Percentiles rank a stretch among this genome's conserved stretches.
phyloP scores from a whole-genome alignment of 2,113 vertebrate genomes.

The Callorhinus ursinus region DNA sequence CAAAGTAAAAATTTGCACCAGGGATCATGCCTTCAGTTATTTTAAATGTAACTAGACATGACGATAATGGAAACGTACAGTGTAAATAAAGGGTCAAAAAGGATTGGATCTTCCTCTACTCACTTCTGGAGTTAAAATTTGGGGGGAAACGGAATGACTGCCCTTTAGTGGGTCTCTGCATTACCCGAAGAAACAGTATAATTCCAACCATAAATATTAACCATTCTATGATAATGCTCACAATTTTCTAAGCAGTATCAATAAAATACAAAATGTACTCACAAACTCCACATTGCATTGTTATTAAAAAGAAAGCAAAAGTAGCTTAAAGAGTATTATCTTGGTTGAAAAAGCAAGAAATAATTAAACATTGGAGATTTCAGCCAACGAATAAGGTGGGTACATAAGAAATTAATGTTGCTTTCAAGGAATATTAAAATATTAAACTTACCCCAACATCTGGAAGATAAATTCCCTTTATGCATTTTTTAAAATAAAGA shows the following conservation, averaged over 20 bases:
- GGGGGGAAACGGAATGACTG: not conserved
- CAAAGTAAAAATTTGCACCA: not conserved
- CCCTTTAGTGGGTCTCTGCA: not conserved
- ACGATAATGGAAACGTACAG: not conserved
- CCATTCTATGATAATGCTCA: not conserved
- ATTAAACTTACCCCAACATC: slow-evolving; percentile 28
- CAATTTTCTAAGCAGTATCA: not conserved
- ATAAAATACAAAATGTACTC: slow-evolving; percentile 12
- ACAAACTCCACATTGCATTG: not conserved
- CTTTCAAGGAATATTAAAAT: slow-evolving; percentile 60
- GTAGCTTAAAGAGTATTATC: slow-evolving; percentile 54
- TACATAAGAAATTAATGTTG: slow-evolving; percentile 46
- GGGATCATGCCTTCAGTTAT: not conserved
- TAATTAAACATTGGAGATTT: slow-evolving; percentile 68
- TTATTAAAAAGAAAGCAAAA: slow-evolving; percentile 56
- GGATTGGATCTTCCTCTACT: not conserved
- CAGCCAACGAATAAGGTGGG: not conserved
- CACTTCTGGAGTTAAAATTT: not conserved
- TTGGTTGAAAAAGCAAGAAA: slow-evolving; percentile 32
- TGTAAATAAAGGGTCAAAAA: not conserved
- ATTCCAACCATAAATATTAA: not conserved
- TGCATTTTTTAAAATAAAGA: slow-evolving; percentile 17
- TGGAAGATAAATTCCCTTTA: slow-evolving; percentile 22
- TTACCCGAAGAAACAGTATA: not conserved
- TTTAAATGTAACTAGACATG: not conserved